Evolutionary conservation across 2,888 invertebrate species (phyloP).

Genomic region (Noctua comes): DNA sequence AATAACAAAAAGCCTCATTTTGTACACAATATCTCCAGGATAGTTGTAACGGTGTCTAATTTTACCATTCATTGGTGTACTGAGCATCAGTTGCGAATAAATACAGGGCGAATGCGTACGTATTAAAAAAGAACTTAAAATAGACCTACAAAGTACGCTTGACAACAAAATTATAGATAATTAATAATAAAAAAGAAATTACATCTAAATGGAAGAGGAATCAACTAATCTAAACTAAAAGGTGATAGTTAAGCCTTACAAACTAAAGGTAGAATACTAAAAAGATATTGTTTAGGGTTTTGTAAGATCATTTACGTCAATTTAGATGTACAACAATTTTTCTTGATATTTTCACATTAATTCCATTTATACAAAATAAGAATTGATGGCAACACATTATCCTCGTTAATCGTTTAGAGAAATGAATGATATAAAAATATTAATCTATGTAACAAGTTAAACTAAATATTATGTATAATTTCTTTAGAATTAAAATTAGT

Average conservation of each 20-base stretch:
- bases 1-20: conserved; percentile 84
- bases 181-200: conserved; percentile 86
- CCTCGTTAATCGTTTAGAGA: background rate
- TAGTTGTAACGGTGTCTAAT: conserved; percentile 74
- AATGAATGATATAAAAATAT: conserved; percentile 6
- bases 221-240: conserved; percentile 87
- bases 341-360: background rate
- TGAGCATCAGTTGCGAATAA: conserved; percentile 82
- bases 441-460: background rate
- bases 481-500: background rate
- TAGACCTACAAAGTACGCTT: conserved; percentile 76
- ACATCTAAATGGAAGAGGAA: conserved; percentile 87
- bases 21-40: conserved; percentile 83
- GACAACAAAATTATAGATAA: conserved; percentile 82
- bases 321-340: background rate
- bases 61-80: conserved; percentile 74
- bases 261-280: conserved; percentile 76
- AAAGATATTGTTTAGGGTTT: conserved; percentile 73
- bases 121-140: conserved; percentile 72
- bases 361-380: conserved; percentile 1
- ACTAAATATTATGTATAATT: background rate
- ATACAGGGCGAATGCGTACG: conserved; percentile 73
- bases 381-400: conserved; percentile 11
- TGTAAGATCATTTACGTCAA: conserved; percentile 54
- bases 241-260: conserved; percentile 73